Conservation (phyloP, 2,113 vertebrate species). For the Myiozetetes cayanensis region DNA sequence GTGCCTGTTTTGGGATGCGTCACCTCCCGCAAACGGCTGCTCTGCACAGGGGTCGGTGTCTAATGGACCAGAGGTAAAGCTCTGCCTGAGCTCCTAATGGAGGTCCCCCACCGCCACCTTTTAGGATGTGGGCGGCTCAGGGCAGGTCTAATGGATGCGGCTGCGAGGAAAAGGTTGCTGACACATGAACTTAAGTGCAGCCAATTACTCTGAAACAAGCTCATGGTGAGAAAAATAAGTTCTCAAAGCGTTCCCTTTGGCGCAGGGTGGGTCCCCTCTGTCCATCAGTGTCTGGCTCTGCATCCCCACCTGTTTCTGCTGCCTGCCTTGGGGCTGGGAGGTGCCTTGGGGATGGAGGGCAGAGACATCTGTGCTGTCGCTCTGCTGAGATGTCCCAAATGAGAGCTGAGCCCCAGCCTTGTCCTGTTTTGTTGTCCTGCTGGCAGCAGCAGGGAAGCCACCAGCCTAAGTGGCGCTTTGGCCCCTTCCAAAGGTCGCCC, state of each 20-base stretch:
- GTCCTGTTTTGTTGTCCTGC: background rate
- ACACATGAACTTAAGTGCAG: background rate
- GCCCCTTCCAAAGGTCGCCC: background rate
- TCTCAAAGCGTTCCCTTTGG: background rate
- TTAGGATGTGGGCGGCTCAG: background rate
- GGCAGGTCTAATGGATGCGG: background rate
- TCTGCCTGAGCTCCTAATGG: background rate
- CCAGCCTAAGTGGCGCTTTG: fast-evolving
- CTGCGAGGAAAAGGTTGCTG: background rate
- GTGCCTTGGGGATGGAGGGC: background rate
- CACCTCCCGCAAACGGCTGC: background rate
- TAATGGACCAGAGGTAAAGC: background rate
- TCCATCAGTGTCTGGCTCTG: fast-evolving
- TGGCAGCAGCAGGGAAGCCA: background rate
- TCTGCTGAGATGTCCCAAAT: fast-evolving
- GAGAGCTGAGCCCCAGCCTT: background rate
- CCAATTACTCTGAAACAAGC: background rate
- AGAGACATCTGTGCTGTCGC: fast-evolving
- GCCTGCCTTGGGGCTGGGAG: background rate
- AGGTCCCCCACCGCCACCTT: background rate
- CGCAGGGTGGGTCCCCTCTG: fast-evolving
- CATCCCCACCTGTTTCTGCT: background rate
- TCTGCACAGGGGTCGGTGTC: background rate
- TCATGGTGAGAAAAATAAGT: background rate
- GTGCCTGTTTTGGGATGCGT: background rate